These are phyloP conservation scores for Stomorhina lunata DNA, from an alignment of 2,888 invertebrate species.

Conservation along the genomic window DNA sequence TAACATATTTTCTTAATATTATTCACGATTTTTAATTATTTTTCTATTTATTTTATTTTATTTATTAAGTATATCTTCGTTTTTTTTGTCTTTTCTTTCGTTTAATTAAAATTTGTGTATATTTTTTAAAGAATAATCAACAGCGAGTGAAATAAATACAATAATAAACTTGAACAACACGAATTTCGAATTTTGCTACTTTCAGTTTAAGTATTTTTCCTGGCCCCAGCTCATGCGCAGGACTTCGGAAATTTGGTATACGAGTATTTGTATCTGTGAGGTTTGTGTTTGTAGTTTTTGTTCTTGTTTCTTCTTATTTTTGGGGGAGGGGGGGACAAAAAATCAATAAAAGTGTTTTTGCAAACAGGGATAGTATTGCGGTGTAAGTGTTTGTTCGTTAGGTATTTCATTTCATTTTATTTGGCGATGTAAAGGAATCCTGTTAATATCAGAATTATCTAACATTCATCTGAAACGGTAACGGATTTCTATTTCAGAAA, in stretches of 20 bases:
- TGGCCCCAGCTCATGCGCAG: constrained; percentile 44
- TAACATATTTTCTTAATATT: constrained; percentile 15
- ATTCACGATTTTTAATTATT: background rate
- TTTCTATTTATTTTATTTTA: background rate
- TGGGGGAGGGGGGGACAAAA: too few species aligned
- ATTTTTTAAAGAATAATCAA: constrained; percentile 52
- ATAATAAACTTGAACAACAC: constrained; percentile 61
- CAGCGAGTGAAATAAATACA: constrained; percentile 60
- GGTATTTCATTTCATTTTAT: too few species aligned
- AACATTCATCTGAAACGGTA: constrained; percentile 23
- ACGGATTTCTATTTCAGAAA: background rate
- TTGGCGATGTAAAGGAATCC: constrained; percentile 38
- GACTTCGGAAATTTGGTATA: constrained; percentile 42
- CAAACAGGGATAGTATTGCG: constrained; percentile 34
- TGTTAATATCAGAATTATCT: background rate
- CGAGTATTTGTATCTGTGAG: constrained; percentile 44
- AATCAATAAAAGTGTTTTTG: constrained; percentile 53
- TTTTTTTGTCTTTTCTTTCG: background rate
- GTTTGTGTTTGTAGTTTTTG: background rate
- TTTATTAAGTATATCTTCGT: background rate
- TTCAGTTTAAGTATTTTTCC: constrained; percentile 1
- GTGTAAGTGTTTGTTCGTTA: background rate
- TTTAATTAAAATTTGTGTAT: constrained; percentile 34
- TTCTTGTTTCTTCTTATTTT: background rate
- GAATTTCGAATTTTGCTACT: constrained; percentile 44